A percentile compares a stretch with the other conserved stretches of the same genome.
Conservation (phyloP, 2,113 vertebrate genomes). For the Caranx melampygus region DNA sequence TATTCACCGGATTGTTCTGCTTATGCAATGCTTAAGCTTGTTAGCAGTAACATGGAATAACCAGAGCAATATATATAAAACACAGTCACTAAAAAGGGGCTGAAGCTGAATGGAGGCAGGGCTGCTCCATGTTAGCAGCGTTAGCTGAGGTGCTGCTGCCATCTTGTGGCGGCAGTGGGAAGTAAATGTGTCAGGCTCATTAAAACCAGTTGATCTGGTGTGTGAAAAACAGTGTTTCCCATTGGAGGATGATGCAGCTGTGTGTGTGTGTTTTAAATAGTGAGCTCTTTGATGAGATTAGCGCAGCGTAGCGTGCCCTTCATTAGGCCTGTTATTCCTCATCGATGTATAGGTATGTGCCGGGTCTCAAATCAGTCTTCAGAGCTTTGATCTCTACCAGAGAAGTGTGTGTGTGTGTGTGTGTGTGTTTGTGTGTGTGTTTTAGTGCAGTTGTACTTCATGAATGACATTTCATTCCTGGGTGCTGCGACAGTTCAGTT, state of each 20-base stretch:
- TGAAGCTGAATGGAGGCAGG: fast-evolving
- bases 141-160: conserved; percentile 64
- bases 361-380: conserved; percentile 8
- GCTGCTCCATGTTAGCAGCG: fast-evolving
- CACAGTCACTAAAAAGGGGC: not conserved
- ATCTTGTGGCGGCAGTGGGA: conserved; percentile 53
- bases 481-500: too few relatives aligned
- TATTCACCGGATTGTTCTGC: conserved; percentile 55
- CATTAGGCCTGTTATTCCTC: conserved; percentile 22
- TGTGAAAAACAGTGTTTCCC: not conserved
- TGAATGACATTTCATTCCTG: too few relatives aligned
- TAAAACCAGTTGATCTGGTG: not conserved
- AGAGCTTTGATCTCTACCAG: conserved; percentile 15
- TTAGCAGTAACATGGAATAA: conserved; percentile 30
- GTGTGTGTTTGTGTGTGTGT: conserved; percentile 4
- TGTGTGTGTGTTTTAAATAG: not conserved
- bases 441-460: not conserved
- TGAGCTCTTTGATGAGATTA: conserved; percentile 44
- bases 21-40: conserved; percentile 49
- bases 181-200: not conserved
- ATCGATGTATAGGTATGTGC: not conserved
- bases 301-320: not conserved
- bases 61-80: not conserved
- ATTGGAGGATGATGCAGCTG: not conserved
- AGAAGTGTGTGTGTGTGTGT: conserved; percentile 2